phyloP scores from a whole-genome alignment of 2,113 vertebrate species.

The Percina caprodes region DNA sequence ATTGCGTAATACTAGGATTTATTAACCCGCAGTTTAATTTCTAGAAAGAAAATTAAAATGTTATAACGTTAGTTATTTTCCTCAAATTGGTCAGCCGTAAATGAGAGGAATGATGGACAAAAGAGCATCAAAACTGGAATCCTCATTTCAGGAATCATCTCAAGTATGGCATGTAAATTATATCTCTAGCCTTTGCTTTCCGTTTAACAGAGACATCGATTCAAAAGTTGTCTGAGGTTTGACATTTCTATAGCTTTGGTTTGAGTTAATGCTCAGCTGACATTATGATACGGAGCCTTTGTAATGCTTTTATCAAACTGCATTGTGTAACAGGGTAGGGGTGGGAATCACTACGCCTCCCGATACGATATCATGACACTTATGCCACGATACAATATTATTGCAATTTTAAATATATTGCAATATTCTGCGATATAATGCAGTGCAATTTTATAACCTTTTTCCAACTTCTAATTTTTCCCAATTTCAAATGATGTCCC shows the following conservation, averaged over 20 bases:
- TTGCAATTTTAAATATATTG: too few relatives aligned
- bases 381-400: too few relatives aligned
- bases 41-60: background rate
- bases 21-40: background rate
- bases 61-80: background rate
- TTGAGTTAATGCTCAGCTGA: slow-evolving; percentile 3
- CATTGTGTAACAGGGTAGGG: background rate
- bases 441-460: too few relatives aligned
- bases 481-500: too few relatives aligned
- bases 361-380: too few relatives aligned
- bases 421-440: too few relatives aligned
- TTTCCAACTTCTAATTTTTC: too few relatives aligned
- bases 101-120: background rate
- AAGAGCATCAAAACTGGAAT: background rate
- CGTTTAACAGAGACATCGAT: background rate
- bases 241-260: background rate
- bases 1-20: background rate
- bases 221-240: slow-evolving; percentile 1
- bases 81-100: background rate
- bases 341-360: too few relatives aligned
- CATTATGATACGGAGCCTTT: slow-evolving; percentile 16
- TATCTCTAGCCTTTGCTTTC: background rate
- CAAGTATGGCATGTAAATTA: background rate
- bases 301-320: slow-evolving; percentile 11
- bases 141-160: background rate